Conservation (phyloP, 2,888 invertebrate species). For the Drosophila quinaria region DNA sequence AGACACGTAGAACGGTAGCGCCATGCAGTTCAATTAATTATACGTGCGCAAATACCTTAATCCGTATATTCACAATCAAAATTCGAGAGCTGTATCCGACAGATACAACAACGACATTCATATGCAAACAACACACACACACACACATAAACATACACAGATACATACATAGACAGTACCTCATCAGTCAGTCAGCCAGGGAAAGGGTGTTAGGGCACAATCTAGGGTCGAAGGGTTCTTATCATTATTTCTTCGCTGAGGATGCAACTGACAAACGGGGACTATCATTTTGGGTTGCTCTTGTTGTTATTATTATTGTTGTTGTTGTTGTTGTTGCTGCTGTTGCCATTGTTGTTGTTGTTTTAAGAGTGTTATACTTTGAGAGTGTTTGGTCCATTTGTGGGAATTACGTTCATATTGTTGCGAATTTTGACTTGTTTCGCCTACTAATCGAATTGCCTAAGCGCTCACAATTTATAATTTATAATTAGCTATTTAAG, state of each 20-base stretch:
- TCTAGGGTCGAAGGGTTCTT: conserved; percentile 49
- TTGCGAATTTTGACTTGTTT: conserved; percentile 48
- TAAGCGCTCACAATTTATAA: neutral
- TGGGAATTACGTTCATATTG: conserved; percentile 34
- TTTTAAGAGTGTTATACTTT: conserved; percentile 14
- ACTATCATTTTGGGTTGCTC: conserved; percentile 23
- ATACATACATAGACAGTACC: conserved; percentile 43
- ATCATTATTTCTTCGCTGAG: conserved; percentile 32
- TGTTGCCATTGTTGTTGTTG: conserved; percentile 9
- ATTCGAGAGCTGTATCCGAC: conserved; percentile 66
- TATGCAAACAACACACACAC: conserved; percentile 67
- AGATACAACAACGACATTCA: conserved; percentile 70
- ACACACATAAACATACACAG: conserved; percentile 37
- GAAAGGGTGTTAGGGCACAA: conserved; percentile 9
- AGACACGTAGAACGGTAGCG: conserved; percentile 53
- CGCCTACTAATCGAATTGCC: conserved; percentile 26
- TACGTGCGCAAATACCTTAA: conserved; percentile 81
- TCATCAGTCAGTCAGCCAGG: conserved; percentile 53
- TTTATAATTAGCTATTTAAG: neutral
- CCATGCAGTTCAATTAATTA: conserved; percentile 80
- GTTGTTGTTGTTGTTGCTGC: neutral
- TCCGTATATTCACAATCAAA: conserved; percentile 79
- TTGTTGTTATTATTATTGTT: neutral
- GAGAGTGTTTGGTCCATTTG: conserved; percentile 26
- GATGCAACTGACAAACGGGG: conserved; percentile 11